Evolutionary conservation across 2,888 invertebrate genomes (phyloP).

Genomic region (Amphipyra tragopoginis): DNA sequence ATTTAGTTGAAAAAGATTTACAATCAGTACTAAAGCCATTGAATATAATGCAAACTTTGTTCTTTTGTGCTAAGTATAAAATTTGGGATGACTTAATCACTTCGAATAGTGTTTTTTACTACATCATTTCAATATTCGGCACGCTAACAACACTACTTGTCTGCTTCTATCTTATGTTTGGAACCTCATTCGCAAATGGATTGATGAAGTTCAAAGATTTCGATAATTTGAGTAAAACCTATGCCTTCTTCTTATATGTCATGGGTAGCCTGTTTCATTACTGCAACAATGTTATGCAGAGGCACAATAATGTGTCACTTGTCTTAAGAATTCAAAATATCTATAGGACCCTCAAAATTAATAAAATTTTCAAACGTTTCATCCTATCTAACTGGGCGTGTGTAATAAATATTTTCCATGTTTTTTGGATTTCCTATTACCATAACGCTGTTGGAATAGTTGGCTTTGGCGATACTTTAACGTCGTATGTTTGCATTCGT

Average conservation of each 20-base stretch:
- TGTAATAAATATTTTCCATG: slow-evolving; percentile 1
- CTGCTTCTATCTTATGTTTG: too few species aligned
- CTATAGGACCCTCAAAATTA: slow-evolving; percentile 1
- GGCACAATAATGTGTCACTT: slow-evolving; percentile 10
- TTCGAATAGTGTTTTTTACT: slow-evolving; percentile 10
- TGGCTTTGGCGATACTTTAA: too few species aligned
- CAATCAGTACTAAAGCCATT: slow-evolving; percentile 31
- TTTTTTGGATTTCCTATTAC: too few species aligned
- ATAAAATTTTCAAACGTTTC: not conserved
- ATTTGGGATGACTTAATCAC: slow-evolving; percentile 15
- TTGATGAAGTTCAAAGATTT: too few species aligned
- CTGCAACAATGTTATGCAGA: not conserved
- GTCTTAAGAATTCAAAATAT: slow-evolving; percentile 17
- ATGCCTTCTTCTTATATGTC: not conserved
- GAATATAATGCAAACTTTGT: slow-evolving; percentile 16
- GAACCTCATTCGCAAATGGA: too few species aligned
- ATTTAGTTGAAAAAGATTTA: slow-evolving; percentile 18
- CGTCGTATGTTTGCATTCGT: too few species aligned
- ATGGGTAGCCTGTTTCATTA: slow-evolving; percentile 7
- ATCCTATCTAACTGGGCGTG: slow-evolving; percentile 8
- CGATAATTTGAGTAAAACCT: too few species aligned
- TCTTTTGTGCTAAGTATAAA: slow-evolving; percentile 24
- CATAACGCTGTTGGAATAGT: too few species aligned
- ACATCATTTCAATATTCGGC: not conserved
- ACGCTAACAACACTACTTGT: too few species aligned